Percentiles rank a stretch among this genome's conserved stretches.
phyloP scores from a whole-genome alignment of 2,113 vertebrate genomes.

The Cryptotis parvus region DNA sequence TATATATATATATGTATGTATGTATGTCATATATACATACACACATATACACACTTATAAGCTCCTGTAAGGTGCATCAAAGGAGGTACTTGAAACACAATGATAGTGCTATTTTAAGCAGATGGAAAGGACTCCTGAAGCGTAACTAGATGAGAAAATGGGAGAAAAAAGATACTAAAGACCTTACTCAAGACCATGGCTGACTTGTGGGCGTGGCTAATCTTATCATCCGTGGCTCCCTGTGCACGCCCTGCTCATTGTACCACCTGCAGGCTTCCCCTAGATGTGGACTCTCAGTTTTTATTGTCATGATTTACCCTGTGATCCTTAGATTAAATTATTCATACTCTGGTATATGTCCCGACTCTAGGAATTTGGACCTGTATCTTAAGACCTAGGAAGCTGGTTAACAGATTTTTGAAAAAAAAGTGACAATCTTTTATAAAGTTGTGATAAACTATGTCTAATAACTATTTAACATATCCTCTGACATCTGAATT shows the following conservation, averaged over 20 bases:
- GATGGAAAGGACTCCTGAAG: neutral
- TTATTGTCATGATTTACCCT: neutral
- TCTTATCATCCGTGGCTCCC: no score
- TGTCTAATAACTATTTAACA: neutral
- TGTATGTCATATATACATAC: no score
- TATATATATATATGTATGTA: no score
- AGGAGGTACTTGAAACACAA: neutral
- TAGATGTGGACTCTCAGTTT: neutral
- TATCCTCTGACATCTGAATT: neutral
- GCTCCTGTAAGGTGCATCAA: neutral
- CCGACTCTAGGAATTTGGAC: conserved; percentile 3
- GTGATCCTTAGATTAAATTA: neutral
- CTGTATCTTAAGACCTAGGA: neutral
- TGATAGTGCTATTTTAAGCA: neutral
- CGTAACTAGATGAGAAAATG: neutral
- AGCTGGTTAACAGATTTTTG: neutral
- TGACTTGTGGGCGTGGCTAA: neutral
- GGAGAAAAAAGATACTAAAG: neutral
- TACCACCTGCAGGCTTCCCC: neutral
- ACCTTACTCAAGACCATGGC: neutral
- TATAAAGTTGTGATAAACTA: conserved; percentile 7
- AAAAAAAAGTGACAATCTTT: neutral
- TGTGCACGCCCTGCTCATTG: neutral
- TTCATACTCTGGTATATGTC: neutral
- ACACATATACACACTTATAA: neutral